These are phyloP conservation scores for Falcaria lacertinaria DNA, from an alignment of 2,888 invertebrate genomes.

Conservation along the genomic window DNA sequence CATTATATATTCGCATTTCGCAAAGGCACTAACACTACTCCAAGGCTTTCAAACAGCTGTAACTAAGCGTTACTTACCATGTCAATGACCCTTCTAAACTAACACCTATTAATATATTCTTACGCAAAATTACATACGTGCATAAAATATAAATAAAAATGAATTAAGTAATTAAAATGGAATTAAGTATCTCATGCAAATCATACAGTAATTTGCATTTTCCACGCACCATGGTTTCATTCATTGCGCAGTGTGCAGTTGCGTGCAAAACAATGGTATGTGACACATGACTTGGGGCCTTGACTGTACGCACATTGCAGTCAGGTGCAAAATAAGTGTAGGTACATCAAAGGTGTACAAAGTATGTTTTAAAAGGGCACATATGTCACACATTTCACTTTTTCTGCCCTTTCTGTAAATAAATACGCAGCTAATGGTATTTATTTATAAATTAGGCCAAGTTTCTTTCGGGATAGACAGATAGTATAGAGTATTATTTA, in stretches of 20 bases:
- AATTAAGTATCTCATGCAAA: no score
- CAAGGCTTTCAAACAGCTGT: background rate
- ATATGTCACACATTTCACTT: background rate
- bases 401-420: background rate
- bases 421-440: no score
- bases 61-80: no score
- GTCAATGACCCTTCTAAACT: background rate
- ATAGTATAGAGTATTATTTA: no score
- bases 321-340: conserved; percentile 1
- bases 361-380: background rate
- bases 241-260: conserved; percentile 19
- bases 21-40: no score
- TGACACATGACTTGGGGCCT: conserved; percentile 15
- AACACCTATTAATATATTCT: background rate
- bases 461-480: no score
- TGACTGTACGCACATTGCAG: conserved; percentile 8
- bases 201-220: conserved; percentile 12
- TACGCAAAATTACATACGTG: conserved; percentile 2
- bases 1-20: no score
- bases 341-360: background rate
- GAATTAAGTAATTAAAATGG: conserved; percentile 1
- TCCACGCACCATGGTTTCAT: conserved; percentile 20
- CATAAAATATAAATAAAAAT: background rate
- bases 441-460: no score
- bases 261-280: conserved; percentile 10